A percentile compares a stretch with the other conserved stretches of the same genome.
Evolutionary conservation across 2,888 invertebrate genomes (phyloP).

Genomic region (Syrista parreyssii): DNA sequence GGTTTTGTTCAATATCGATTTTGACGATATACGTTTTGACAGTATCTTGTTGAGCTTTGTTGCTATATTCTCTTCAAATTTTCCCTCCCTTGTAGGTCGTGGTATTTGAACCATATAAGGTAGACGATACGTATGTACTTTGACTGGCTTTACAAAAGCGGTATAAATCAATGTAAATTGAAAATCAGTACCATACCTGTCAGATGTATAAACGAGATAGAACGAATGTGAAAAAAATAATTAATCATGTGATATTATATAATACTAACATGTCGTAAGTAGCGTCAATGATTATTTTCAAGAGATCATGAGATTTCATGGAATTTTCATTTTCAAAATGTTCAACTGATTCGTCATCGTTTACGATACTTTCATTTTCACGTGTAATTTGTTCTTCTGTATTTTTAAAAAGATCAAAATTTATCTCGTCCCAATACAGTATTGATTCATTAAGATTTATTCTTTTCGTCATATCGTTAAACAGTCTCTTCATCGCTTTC

Average conservation of each 20-base stretch:
- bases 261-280: slow-evolving; percentile 45
- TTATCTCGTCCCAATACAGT: slow-evolving; percentile 39
- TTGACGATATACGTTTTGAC: neutral
- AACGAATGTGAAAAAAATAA: neutral
- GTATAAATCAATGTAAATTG: slow-evolving; percentile 43
- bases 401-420: neutral
- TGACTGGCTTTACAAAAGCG: slow-evolving; percentile 36
- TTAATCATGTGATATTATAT: neutral
- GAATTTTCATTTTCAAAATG: neutral
- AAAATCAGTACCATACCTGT: slow-evolving; percentile 47
- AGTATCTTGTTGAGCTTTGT: neutral
- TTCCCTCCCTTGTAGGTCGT: slow-evolving; percentile 30
- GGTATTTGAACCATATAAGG: slow-evolving; percentile 40
- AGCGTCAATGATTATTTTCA: slow-evolving; percentile 41
- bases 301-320: slow-evolving; percentile 7
- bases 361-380: neutral
- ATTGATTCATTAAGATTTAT: slow-evolving; percentile 34
- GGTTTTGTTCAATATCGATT: neutral
- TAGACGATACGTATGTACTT: slow-evolving; percentile 31
- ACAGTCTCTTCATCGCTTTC: slow-evolving; percentile 36
- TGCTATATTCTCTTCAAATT: slow-evolving; percentile 1
- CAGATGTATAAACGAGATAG: neutral
- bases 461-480: slow-evolving; percentile 25
- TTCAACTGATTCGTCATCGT: neutral
- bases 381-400: neutral